Conservation (phyloP, 2,888 invertebrate species). For the Drosophila mimetica region DNA sequence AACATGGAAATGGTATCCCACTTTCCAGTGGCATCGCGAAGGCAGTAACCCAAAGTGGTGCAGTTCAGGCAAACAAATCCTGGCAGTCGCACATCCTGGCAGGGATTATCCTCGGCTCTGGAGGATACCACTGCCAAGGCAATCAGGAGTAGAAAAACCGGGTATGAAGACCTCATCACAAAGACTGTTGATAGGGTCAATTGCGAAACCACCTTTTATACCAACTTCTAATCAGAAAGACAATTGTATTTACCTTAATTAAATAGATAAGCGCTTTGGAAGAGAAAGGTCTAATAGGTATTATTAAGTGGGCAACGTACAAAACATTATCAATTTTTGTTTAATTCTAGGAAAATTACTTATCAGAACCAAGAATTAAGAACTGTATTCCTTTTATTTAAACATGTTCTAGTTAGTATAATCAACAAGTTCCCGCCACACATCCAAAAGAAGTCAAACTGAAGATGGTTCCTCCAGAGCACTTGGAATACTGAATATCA, state of each 20-base stretch:
- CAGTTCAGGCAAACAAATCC: constrained; percentile 76
- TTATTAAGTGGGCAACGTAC: background rate
- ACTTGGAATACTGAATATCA: constrained; percentile 28
- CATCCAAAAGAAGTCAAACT: constrained; percentile 39
- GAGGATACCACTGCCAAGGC: constrained; percentile 38
- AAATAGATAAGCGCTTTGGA: constrained; percentile 35
- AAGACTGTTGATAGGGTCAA: constrained; percentile 40
- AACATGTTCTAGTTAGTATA: background rate
- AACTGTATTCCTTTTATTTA: background rate
- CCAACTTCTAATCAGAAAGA: constrained; percentile 11
- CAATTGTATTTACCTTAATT: constrained; percentile 26
- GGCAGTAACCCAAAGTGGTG: constrained; percentile 66
- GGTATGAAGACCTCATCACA: constrained; percentile 45
- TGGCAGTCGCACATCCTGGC: constrained; percentile 60
- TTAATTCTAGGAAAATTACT: background rate
- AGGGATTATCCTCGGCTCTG: constrained; percentile 62
- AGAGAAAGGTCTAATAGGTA: background rate
- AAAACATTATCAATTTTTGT: background rate
- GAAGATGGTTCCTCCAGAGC: constrained; percentile 42
- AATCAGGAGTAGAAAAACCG: constrained; percentile 25
- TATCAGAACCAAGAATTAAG: background rate
- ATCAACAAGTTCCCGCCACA: constrained; percentile 42
- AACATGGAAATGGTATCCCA: constrained; percentile 67
- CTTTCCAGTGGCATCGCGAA: constrained; percentile 41
- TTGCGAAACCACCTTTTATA: constrained; percentile 47